A percentile compares a stretch with the other conserved stretches of the same genome.
These are phyloP conservation scores for Turnix velox DNA, from an alignment of 2,113 vertebrate genomes.

Conservation along the genomic window DNA sequence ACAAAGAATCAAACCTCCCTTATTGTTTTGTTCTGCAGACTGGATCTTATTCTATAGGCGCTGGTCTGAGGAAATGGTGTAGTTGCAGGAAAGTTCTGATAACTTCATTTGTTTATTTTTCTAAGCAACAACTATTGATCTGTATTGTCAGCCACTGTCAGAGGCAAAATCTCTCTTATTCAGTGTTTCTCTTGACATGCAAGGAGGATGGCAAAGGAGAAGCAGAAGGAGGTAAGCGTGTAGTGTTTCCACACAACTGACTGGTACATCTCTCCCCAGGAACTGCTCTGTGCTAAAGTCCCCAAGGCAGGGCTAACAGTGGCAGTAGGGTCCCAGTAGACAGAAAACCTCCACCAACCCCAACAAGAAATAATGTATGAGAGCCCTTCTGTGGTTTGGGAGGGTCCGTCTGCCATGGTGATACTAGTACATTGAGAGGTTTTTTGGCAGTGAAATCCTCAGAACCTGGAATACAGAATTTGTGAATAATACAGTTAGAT, in stretches of 20 bases:
- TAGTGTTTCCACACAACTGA: not conserved
- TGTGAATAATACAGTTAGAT: not conserved
- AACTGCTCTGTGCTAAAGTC: not conserved
- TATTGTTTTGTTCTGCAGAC: not conserved
- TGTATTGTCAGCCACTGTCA: not conserved
- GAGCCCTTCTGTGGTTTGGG: not conserved
- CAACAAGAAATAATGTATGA: not conserved
- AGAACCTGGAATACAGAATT: not conserved
- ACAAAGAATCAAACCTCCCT: not conserved
- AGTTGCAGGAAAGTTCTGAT: not conserved
- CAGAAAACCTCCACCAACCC: not conserved
- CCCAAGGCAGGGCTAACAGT: not conserved
- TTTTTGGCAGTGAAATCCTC: not conserved
- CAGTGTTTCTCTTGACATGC: not conserved
- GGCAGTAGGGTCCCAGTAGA: not conserved
- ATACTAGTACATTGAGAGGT: accelerated
- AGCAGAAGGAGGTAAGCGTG: not conserved
- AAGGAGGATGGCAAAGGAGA: not conserved
- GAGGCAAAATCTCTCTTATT: not conserved
- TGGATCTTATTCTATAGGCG: not conserved
- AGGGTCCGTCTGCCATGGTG: not conserved
- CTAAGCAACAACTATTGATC: not conserved
- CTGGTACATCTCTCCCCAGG: not conserved
- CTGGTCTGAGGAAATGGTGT: not conserved
- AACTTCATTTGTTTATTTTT: not conserved